Base-by-base conservation (phyloP, 1,140 invertebrate species). In the Lethrus apterus region DNA sequence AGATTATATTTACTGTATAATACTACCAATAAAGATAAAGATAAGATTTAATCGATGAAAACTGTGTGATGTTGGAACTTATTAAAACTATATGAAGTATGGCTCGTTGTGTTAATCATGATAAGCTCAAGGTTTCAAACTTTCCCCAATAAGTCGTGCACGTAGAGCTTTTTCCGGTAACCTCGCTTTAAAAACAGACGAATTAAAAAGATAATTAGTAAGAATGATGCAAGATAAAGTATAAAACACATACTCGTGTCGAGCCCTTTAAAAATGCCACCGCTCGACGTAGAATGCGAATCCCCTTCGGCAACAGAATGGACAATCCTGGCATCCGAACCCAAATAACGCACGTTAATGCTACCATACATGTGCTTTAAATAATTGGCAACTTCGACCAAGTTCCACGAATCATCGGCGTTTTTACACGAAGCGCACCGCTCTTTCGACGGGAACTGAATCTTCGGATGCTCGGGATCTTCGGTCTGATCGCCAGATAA, bases 381-480 rank as follows among this genome's bases (percentile, higher is more conserved):
- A 65, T 89, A 94, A 15, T 70, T 55, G 17, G 90, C 68, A 1
- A 94, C 86, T 44, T 81, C 74, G 0, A 68, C 65, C 51, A 79
- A 69, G 54, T 86, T 77, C 83, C 85, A 93, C 15, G 72, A 70
- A 44, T 76, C 71, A 46, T 77, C 68, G 2, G 61, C 52, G 9
- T 71, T 62, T 44, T 74, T 75, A 64, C 94, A 97, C 9, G 70
- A 58, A 0, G 78, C 70, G 68, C 93, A 96, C 42, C 77, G 68
- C 1, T 69, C 56, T 7, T 61, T 51, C 8, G 79, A 70, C 1
- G 96, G 96, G 68, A 95, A 99, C 61, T 93, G 86, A 24, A 86
- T 74, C 70, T 99, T 99, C 1, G 84, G 90, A 68, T 86, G 80
- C 42, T 74, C 56, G 0, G 93, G 92, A 73, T 99, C 96, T 67